Conservation (phyloP, 2,888 invertebrate genomes). For the Onchidella celtica region DNA sequence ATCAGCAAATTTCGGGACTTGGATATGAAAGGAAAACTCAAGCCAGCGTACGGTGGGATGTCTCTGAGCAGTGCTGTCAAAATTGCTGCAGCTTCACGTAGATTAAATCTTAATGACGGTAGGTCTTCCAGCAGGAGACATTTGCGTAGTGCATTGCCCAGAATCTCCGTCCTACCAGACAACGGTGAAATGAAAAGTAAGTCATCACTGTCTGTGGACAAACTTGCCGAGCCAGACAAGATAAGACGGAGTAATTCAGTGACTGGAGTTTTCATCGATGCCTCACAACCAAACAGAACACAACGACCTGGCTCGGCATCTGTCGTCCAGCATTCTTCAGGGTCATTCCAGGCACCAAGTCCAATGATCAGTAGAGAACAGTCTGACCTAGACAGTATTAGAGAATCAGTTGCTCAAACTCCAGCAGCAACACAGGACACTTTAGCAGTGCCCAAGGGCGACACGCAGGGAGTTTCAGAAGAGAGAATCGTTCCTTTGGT, state of each 20-base stretch:
- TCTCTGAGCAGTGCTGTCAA: slow-evolving; percentile 66
- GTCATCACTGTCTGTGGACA: background rate
- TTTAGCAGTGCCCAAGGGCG: background rate
- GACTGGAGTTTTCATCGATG: slow-evolving; percentile 67
- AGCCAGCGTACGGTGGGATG: slow-evolving; percentile 58
- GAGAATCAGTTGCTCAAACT: background rate
- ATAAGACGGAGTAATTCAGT: slow-evolving; percentile 62
- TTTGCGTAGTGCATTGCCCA: slow-evolving; percentile 46
- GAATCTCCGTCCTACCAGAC: slow-evolving; percentile 24
- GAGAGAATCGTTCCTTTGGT: background rate
- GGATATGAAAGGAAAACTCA: slow-evolving; percentile 68
- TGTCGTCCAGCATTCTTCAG: background rate
- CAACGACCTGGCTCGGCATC: slow-evolving; percentile 48
- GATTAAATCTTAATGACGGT: slow-evolving; percentile 58
- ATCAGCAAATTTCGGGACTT: slow-evolving; percentile 63
- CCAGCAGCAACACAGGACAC: background rate
- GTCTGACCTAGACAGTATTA: background rate
- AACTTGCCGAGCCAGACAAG: background rate
- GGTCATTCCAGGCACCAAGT: background rate
- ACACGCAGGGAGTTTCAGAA: background rate
- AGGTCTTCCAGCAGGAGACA: background rate
- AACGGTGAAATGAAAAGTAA: background rate
- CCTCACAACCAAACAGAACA: slow-evolving; percentile 49
- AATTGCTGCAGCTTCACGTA: slow-evolving; percentile 69
- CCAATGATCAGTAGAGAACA: background rate